Evolutionary conservation across 2,797 vertebrate species (phyloP), one percentile per base, ranked within the genome.

Genomic region (Apogon hyalosoma): DNA sequence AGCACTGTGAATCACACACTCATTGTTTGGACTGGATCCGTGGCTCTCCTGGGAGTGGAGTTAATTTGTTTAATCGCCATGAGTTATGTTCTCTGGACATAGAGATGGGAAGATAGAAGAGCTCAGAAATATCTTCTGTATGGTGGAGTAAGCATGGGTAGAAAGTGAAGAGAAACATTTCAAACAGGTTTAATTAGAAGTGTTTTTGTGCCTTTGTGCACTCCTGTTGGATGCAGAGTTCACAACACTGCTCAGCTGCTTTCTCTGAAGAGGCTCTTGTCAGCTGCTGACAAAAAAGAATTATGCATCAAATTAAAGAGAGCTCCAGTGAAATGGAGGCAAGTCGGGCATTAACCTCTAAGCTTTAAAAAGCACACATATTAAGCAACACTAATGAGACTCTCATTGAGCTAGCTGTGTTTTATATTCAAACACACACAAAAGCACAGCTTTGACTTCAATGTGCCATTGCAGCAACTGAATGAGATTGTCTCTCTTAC

Each of bases 361-460:
- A 93, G 90, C 86, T 90, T 92, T 91, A 90, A 91, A 93, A 92
- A 91, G 89, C 86, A 90, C 88, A 93, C 87, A 88, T 90, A 92
- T 93, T 93, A 92, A 90, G 90, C 90, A 90, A 88, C 87, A 80
- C 84, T 93, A 93, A 94, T 92, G 92, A 93, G 90, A 86, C 80
- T 84, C 87, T 91, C 84, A 86, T 90, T 88, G 87, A 92, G 85
- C 82, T 38, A 21, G 76, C 81, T 84, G 73, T 83, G 83, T 87
- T 91, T 92, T 88, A 87, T 87, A 90, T 92, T 88, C 71, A 77
- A 80, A 87, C 73, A 52, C 77, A 69, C 81, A 84, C 74, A 84
- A 82, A 83, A 83, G 83, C 48, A 15, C 59, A 31, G 70, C 80
- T 69, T 61, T 77, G 80, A 88, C 86, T 89, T 86, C 70, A 88